Evolutionary conservation across 2,888 invertebrate genomes (phyloP).

Genomic region (Actias luna): DNA sequence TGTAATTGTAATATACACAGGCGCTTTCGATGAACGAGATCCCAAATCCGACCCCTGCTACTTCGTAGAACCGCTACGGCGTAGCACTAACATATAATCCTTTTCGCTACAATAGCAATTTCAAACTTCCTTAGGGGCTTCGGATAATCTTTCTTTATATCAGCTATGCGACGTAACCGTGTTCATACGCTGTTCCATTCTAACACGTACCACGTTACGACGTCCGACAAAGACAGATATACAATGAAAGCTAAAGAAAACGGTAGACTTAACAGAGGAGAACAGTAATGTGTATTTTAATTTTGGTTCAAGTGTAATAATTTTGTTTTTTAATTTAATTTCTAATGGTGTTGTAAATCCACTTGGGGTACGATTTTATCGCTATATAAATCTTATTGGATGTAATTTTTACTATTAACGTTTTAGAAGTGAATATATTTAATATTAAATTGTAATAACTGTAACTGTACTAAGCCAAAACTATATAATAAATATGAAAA

Average conservation of each 20-base stretch:
- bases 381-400: constrained; percentile 48
- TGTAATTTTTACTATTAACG: constrained; percentile 38
- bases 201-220: constrained; percentile 27
- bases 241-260: constrained; percentile 59
- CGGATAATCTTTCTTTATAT: constrained; percentile 83
- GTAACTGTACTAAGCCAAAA: no score
- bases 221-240: constrained; percentile 43
- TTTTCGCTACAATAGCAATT: constrained; percentile 83
- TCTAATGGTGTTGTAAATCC: constrained; percentile 67
- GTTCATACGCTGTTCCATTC: constrained; percentile 50
- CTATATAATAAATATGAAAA: no score
- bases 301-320: constrained; percentile 79
- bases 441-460: no score
- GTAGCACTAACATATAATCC: constrained; percentile 82
- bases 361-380: constrained; percentile 48
- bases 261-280: constrained; percentile 75
- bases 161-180: constrained; percentile 67
- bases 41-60: constrained; percentile 55
- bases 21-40: constrained; percentile 44
- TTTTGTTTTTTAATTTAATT: constrained; percentile 81
- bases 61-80: constrained; percentile 70
- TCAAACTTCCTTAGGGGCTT: constrained; percentile 83
- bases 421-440: background rate
- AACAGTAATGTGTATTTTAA: constrained; percentile 79
- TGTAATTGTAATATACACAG: background rate